Percentiles rank a stretch among this genome's conserved stretches.
Conservation (phyloP, 2,797 vertebrate species). For the Cuniculus paca region DNA sequence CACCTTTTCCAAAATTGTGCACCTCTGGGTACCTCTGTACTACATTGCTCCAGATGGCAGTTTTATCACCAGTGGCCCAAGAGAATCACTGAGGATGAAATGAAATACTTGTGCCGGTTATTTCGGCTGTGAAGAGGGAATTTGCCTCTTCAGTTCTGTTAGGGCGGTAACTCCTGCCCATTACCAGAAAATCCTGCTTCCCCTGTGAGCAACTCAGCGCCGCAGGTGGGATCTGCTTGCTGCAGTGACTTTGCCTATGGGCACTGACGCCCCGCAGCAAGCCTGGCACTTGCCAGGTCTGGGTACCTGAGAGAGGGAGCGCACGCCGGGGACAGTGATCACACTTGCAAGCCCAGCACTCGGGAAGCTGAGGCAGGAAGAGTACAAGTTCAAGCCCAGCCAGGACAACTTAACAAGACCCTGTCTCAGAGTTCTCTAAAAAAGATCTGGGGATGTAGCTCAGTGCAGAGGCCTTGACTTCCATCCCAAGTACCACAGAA, state of each 20-base stretch:
- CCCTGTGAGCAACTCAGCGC: not conserved
- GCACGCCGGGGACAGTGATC: not conserved
- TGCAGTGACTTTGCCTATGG: not conserved
- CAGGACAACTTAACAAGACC: not conserved
- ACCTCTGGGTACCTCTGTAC: not conserved
- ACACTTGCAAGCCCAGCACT: not conserved
- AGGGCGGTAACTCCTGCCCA: not conserved
- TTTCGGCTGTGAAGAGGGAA: not conserved
- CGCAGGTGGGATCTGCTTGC: not conserved
- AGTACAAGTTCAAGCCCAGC: not conserved
- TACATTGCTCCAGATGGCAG: not conserved
- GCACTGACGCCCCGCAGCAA: not conserved
- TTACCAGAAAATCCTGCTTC: not conserved
- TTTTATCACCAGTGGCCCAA: not conserved
- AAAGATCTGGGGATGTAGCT: not conserved
- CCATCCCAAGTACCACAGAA: not conserved
- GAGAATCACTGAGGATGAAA: not conserved
- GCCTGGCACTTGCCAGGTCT: not conserved
- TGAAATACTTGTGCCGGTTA: not conserved
- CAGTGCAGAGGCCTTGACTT: not conserved
- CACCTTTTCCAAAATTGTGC: not conserved
- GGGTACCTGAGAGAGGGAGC: too few relatives aligned
- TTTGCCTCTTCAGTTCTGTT: slow-evolving; percentile 12
- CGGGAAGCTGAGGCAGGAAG: not conserved
- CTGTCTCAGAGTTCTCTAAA: not conserved